Percentiles rank a stretch among this genome's conserved stretches.
Conservation (phyloP, 2,113 vertebrate species). For the Micronycteris hirsuta region DNA sequence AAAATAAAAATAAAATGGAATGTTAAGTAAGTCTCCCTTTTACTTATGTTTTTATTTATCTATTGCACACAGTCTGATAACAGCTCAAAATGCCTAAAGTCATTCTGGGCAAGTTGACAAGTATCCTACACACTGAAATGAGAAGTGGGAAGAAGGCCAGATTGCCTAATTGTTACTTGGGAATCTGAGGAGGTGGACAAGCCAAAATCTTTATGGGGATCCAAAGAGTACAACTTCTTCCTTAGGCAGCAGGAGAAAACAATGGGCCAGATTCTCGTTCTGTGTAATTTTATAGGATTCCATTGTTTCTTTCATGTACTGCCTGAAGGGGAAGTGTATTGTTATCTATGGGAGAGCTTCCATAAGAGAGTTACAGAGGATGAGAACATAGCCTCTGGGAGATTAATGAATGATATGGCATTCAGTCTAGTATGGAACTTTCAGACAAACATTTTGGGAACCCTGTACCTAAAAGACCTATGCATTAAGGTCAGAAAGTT, state of each 20-base stretch:
- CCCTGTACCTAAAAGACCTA: neutral
- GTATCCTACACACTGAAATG: conserved; percentile 62
- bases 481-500: neutral
- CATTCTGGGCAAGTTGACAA: conserved; percentile 64
- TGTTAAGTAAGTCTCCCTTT: neutral
- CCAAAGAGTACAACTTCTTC: conserved; percentile 62
- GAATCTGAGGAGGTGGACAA: conserved; percentile 63
- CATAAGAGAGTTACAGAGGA: conserved; percentile 15
- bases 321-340: conserved; percentile 64
- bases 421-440: neutral
- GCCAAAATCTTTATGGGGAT: conserved; percentile 61
- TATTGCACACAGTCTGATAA: conserved; percentile 55
- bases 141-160: conserved; percentile 64
- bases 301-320: conserved; percentile 70
- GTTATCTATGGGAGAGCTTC: conserved; percentile 50
- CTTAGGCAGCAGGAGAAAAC: conserved; percentile 59
- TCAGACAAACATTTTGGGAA: conserved; percentile 31
- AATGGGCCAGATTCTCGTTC: conserved; percentile 56
- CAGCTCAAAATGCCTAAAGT: conserved; percentile 54
- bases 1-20: conserved; percentile 10
- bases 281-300: conserved; percentile 32
- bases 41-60: conserved; percentile 67
- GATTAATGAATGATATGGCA: neutral
- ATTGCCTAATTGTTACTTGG: conserved; percentile 70
- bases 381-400: conserved; percentile 54